These are phyloP conservation scores for Rosalia funebris DNA, from an alignment of 2,888 invertebrate species.

Conservation along the genomic window DNA sequence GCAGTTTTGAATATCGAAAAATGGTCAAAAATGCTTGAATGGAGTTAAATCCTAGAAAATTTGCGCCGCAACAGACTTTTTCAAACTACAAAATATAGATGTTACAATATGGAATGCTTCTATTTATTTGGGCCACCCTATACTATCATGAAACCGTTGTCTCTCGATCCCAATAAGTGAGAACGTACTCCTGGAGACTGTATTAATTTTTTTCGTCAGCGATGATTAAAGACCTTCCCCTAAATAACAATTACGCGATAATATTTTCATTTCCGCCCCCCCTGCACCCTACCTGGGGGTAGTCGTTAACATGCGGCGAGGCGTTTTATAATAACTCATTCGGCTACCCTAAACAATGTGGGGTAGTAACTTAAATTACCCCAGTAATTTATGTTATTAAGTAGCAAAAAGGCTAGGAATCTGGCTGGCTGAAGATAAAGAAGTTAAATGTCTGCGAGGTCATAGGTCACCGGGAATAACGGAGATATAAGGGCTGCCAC, in stretches of 20 bases:
- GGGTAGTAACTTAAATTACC: conserved; percentile 49
- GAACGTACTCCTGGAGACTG: no score
- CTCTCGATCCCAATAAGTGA: no score
- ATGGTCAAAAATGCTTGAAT: no score
- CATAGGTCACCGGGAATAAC: conserved; percentile 42
- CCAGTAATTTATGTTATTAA: conserved; percentile 54
- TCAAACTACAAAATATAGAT: no score
- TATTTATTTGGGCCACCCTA: no score
- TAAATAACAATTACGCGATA: background rate
- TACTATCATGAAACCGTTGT: no score
- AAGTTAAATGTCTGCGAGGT: conserved; percentile 53
- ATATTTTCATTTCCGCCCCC: conserved; percentile 6
- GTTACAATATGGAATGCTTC: no score
- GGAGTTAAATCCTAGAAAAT: no score
- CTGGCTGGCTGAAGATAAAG: conserved; percentile 53
- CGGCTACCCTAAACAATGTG: conserved; percentile 44
- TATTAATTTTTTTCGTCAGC: no score
- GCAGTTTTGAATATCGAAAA: no score
- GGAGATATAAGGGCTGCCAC: conserved; percentile 29
- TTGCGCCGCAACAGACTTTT: no score
- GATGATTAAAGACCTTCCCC: background rate
- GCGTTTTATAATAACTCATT: conserved; percentile 42
- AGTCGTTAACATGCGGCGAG: conserved; percentile 24
- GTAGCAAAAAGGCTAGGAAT: conserved; percentile 53
- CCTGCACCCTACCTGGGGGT: background rate